phyloP scores from a whole-genome alignment of 2,797 vertebrate species.

The Lophius americanus region DNA sequence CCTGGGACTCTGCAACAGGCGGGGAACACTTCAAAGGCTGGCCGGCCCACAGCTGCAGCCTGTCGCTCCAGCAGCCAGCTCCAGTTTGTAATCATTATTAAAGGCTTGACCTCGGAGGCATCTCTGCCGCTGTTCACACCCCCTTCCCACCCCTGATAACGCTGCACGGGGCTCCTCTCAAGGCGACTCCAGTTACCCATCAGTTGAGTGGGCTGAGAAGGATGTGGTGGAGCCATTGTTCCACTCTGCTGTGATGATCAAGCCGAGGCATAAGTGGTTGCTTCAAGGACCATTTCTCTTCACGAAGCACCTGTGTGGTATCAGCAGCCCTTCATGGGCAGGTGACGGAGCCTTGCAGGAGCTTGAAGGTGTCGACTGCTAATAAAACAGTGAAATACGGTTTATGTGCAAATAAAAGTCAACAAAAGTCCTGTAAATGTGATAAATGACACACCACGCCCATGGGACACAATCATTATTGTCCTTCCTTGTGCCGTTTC shows the following conservation, averaged over 20 bases:
- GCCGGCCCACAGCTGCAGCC: conserved; percentile 86
- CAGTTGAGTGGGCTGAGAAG: conserved; percentile 47
- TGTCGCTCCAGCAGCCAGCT: conserved; percentile 86
- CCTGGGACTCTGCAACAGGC: conserved; percentile 85
- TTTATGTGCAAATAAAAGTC: conserved; percentile 22
- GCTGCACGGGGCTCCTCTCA: conserved; percentile 77
- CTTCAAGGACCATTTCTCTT: conserved; percentile 8
- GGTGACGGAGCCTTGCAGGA: conserved; percentile 5
- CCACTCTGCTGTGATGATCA: conserved; percentile 36
- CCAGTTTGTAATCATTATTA: conserved; percentile 92
- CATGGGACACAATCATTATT: no score
- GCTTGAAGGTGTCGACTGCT: conserved; percentile 17
- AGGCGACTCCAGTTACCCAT: conserved; percentile 81
- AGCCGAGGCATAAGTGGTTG: conserved; percentile 5
- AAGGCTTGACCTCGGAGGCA: conserved; percentile 89
- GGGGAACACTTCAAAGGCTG: conserved; percentile 85
- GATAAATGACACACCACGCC: no score
- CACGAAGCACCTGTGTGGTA: conserved; percentile 23
- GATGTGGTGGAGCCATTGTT: conserved; percentile 62
- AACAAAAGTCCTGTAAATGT: neutral
- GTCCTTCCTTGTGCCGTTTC: no score
- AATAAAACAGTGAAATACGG: conserved; percentile 12
- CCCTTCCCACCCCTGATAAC: conserved; percentile 78
- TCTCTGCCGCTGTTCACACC: conserved; percentile 89
- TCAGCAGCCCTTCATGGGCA: conserved; percentile 16